Evolutionary conservation across 23 tunicate species (phyloP).

Genomic region (Clavelina lepadiformis): DNA sequence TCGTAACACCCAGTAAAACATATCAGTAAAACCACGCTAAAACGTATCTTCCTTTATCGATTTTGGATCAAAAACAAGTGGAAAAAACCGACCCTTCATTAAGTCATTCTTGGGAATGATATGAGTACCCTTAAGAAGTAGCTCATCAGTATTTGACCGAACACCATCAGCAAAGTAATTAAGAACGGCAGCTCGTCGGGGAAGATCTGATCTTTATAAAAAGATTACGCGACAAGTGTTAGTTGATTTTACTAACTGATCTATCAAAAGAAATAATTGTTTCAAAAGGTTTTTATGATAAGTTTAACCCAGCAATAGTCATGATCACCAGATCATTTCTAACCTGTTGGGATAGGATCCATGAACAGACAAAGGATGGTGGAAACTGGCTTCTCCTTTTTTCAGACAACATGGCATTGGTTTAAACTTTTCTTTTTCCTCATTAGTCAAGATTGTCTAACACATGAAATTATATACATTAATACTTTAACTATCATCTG

Average conservation of each 20-base stretch:
- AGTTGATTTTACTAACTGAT: background rate
- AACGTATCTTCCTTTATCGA: conserved; percentile 25
- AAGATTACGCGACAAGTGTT: too few relatives aligned
- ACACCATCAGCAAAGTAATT: conserved; percentile 91
- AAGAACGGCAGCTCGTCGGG: conserved; percentile 83
- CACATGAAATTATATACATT: background rate
- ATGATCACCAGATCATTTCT: background rate
- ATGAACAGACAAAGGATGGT: conserved; percentile 77
- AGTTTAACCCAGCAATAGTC: background rate
- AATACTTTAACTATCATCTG: too few relatives aligned
- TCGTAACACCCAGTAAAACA: too few relatives aligned
- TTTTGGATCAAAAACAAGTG: conserved; percentile 47
- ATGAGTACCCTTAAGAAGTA: conserved; percentile 34
- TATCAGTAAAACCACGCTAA: too few relatives aligned
- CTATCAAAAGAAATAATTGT: too few relatives aligned
- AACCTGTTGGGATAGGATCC: conserved; percentile 92
- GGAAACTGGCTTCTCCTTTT: conserved; percentile 78
- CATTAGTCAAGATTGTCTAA: conserved; percentile 71
- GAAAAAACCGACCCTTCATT: conserved; percentile 64
- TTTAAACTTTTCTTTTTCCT: conserved; percentile 44
- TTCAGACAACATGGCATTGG: conserved; percentile 65
- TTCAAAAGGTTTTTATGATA: too few relatives aligned
- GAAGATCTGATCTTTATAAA: conserved; percentile 38
- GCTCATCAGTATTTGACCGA: conserved; percentile 56
- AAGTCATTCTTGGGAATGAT: conserved; percentile 25